Evolutionary conservation across 1,140 invertebrate genomes (phyloP).

Genomic region (Yoshiicerus persimilis): DNA sequence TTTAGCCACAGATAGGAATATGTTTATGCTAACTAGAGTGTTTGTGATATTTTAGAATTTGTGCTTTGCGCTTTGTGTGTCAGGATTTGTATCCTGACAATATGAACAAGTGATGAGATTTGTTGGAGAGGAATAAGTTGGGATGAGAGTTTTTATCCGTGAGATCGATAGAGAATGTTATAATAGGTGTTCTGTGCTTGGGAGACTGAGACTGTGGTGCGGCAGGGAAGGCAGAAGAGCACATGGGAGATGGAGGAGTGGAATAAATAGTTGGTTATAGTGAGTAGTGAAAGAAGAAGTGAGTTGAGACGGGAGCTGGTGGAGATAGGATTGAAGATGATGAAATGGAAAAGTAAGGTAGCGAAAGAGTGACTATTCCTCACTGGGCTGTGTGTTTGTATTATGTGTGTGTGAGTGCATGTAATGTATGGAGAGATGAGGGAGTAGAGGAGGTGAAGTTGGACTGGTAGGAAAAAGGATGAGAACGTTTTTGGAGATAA

Average conservation of each 20-base stretch:
- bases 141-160: slow-evolving; percentile 14
- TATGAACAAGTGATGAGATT: slow-evolving; percentile 31
- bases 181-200: background rate
- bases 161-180: background rate
- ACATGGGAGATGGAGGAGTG: background rate
- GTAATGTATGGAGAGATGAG: background rate
- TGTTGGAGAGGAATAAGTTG: slow-evolving; percentile 23
- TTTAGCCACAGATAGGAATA: too few relatives aligned
- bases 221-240: background rate
- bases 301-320: background rate
- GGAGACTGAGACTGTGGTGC: background rate
- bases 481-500: background rate
- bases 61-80: too few relatives aligned
- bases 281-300: background rate
- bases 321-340: background rate
- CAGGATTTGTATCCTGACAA: slow-evolving; percentile 29
- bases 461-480: background rate
- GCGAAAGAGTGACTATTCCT: background rate
- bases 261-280: background rate
- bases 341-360: slow-evolving; percentile 10
- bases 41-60: too few relatives aligned
- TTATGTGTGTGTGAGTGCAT: background rate
- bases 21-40: too few relatives aligned
- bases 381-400: background rate
- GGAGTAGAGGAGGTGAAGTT: background rate